phyloP scores from a whole-genome alignment of 2,797 vertebrate species.

The Sebastes hubbsi region DNA sequence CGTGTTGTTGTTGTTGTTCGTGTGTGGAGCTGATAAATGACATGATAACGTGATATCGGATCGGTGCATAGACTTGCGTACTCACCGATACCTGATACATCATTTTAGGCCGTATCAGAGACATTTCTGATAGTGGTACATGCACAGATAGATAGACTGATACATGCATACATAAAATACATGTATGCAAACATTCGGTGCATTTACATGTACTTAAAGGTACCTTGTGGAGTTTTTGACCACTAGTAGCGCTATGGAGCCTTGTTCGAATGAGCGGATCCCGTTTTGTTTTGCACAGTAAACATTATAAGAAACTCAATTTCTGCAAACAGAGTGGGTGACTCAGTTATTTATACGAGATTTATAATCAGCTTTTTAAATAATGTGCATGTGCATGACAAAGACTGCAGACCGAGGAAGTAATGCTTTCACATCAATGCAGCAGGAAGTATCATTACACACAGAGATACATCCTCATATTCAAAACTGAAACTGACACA shows the following conservation, averaged over 20 bases:
- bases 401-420: background rate
- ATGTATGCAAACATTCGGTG: background rate
- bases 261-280: too few species aligned
- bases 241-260: too few species aligned
- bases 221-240: background rate
- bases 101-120: background rate
- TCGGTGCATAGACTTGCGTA: background rate
- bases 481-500: background rate
- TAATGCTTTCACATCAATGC: background rate
- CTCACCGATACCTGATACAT: accelerated
- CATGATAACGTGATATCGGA: background rate
- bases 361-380: background rate
- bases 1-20: background rate
- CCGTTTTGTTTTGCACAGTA: background rate
- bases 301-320: background rate
- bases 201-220: background rate
- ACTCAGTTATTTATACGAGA: background rate
- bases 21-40: background rate
- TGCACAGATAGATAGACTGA: too few species aligned
- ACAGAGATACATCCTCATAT: background rate
- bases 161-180: background rate
- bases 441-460: background rate
- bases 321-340: background rate
- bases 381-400: background rate
- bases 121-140: accelerated